These are phyloP conservation scores for Empidonax traillii DNA, from an alignment of 2,113 vertebrate genomes.

Conservation along the genomic window DNA sequence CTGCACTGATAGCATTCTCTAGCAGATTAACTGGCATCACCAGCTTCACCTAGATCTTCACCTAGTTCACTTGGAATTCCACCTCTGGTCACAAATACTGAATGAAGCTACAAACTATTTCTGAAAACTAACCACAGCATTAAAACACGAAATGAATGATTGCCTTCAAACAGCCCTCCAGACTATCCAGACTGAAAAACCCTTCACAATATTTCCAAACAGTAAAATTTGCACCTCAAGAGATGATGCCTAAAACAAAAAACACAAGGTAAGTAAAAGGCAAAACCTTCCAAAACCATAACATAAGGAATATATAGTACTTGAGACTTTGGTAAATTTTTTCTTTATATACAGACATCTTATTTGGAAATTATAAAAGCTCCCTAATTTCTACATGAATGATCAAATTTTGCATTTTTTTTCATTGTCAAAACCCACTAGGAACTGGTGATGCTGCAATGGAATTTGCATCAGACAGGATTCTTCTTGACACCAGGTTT, in stretches of 20 bases:
- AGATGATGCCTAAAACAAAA: background rate
- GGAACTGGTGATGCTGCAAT: background rate
- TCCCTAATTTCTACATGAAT: background rate
- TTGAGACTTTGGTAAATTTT: fast-evolving
- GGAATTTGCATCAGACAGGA: background rate
- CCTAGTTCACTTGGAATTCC: background rate
- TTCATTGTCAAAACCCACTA: background rate
- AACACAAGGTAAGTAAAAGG: background rate
- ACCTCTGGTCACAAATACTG: background rate
- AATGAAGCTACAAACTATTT: background rate
- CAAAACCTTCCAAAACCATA: background rate
- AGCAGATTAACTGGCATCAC: background rate
- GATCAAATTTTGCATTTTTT: background rate
- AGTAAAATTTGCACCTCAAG: background rate
- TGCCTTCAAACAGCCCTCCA: background rate
- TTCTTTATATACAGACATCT: background rate
- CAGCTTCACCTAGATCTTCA: background rate
- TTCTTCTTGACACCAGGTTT: background rate
- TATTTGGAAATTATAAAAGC: background rate
- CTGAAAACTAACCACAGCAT: background rate
- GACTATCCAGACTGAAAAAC: background rate
- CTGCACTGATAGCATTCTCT: background rate
- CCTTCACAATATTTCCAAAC: background rate
- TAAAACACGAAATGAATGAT: background rate
- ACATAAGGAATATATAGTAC: background rate